Evolutionary conservation across 2,113 vertebrate species (phyloP), one percentile per base, ranked within the genome.

Genomic region (Apodemus sylvaticus): DNA sequence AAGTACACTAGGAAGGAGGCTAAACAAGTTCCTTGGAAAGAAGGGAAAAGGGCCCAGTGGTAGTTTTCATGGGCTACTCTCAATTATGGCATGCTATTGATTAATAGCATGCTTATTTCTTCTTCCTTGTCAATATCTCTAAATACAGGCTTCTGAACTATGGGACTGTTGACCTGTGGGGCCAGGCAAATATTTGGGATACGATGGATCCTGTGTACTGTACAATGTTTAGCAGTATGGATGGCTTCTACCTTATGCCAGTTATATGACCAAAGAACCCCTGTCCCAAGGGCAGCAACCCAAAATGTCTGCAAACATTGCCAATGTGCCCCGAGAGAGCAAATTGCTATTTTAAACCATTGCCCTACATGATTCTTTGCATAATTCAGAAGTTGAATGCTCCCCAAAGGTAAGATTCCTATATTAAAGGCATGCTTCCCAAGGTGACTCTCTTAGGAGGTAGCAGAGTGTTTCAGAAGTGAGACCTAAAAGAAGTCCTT

Each of bases 301-400:
- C 91, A 68, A 89, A 94, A 89, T 86, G 45, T 87, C 90, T 91
- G 14, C 24, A 89, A 29, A 60, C 20, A 53, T 51, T 68, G 29
- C 24, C 39, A 93, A 90, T 45, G 70, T 90, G 19, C 13, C 36
- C 8, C 39, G 5, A 22, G 4, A 4, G 9, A 12, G 39, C 45
- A 66, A 95, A 90, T 13, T 70, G 20, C 9, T 42, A 1, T 76
- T 86, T 86, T 68, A 73, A 97, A 74, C 45, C 48, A 92, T 9
- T 42, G 12, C 11, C 94, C 81, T 87, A 85, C 66, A 29, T 22
- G 20, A n/a, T 60, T 78, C 24, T 91, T 93, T 93, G 74, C 39
- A 76, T 31, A 51, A 34, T n/a, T 51, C 71, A 36, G 24, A 66
- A 64, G 17, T 53, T 42, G 60, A 78, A 34, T 53, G 17, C 39